Base-by-base conservation (phyloP, 2,113 vertebrate genomes). In the Hippocampus zosterae region DNA sequence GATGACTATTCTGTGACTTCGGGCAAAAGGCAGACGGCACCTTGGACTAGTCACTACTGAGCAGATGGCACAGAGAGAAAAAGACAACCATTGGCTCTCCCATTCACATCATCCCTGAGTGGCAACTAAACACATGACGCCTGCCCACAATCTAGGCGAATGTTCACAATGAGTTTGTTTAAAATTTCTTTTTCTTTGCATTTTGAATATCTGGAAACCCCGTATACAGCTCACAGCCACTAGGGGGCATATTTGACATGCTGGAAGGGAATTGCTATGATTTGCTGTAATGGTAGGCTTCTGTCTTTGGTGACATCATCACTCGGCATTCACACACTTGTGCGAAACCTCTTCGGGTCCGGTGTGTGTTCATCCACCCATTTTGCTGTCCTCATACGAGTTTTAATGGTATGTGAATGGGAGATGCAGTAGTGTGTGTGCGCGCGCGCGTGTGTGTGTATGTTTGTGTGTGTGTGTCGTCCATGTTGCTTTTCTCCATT, bases 401-500 rank as follows among this genome's bases (percentile, higher is more conserved):
- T 60, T 33, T 3, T 18, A 19, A 60, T 60, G 8, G 27, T 37
- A 27, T 59, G 56, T 27, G 25, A 25, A 50, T 6, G 46, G 16
- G 46, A 19, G 46, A 50, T 48, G 15, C 19, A 6, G 7, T 37
- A 37, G 33, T 37, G 33, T 37, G 27, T 60, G 57, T 33, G 42
- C 1, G 42, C 3, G 42, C 15, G 42, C 2, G 42, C 1, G 42
- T 2, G 42, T 4, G 16, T 6, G 48, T 2, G 48, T 8, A 12
- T 2, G 56, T 15, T 23, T 15, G 53, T 15, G 23, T 10, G 52
- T n/a, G n/a, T 27, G 25, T 59, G 57, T 33, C 27, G 57, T 29
- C 57, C 57, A 60, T 60, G 55, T 60, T 60, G 57, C 57, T 60
- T 29, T 60, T 33, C 57, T 60, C 57, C 57, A 60, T 60, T 33